Conservation (phyloP, 2,113 vertebrate species). For the Clarias magur region DNA sequence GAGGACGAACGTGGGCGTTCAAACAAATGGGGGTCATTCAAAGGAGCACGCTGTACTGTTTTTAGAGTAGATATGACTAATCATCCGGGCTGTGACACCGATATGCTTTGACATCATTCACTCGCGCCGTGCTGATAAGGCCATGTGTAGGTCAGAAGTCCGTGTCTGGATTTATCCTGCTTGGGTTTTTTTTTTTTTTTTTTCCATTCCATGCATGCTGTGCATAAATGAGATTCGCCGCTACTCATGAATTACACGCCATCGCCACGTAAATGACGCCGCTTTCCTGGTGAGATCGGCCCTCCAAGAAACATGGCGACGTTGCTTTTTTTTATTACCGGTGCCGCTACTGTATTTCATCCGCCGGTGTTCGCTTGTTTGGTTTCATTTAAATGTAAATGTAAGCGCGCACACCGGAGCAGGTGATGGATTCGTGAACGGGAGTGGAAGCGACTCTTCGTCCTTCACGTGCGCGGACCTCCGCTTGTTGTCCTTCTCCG, state of each 20-base stretch:
- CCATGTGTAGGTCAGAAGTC: conserved; percentile 22
- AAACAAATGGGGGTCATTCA: not conserved
- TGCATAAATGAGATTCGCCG: not conserved
- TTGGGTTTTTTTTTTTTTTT: not conserved
- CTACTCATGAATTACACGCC: conserved; percentile 39
- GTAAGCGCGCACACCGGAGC: conserved; percentile 60
- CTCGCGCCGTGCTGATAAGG: not conserved
- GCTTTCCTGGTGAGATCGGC: conserved; percentile 50
- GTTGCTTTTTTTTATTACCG: conserved; percentile 66
- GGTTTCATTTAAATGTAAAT: conserved; percentile 83
- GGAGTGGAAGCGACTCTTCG: conserved; percentile 54
- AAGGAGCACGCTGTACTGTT: not conserved
- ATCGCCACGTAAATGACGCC: conserved; percentile 56
- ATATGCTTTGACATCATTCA: conserved; percentile 19
- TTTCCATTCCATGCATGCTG: not conserved
- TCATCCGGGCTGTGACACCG: conserved; percentile 11
- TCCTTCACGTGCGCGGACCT: not conserved
- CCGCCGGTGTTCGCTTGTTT: conserved; percentile 71
- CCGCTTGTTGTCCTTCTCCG: not conserved
- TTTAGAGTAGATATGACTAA: conserved; percentile 1
- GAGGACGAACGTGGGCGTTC: not conserved
- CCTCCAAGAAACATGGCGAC: conserved; percentile 58
- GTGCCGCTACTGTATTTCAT: conserved; percentile 73
- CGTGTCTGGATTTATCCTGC: conserved; percentile 13
- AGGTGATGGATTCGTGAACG: conserved; percentile 69